A percentile compares a stretch with the other conserved stretches of the same genome.
These are phyloP conservation scores for Agelastica alni DNA, from an alignment of 2,888 invertebrate species.

Conservation along the genomic window DNA sequence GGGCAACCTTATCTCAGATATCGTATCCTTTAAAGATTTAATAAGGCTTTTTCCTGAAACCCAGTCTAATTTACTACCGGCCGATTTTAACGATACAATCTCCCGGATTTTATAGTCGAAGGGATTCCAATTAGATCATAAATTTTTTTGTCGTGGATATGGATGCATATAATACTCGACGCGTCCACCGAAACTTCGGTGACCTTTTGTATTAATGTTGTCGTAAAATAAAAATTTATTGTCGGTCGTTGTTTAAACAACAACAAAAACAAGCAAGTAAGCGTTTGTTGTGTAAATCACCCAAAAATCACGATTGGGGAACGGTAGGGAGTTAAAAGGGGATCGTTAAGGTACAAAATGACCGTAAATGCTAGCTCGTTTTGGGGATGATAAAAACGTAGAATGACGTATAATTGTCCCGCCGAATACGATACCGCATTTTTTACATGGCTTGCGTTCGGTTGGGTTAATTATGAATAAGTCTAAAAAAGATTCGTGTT, in stretches of 20 bases:
- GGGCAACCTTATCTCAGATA: conserved; percentile 39
- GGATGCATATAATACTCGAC: conserved; percentile 2
- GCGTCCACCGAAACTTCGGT: not conserved
- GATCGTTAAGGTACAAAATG: too few species aligned
- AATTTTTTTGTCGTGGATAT: conserved; percentile 18
- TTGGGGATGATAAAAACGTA: too few species aligned
- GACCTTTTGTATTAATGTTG: not conserved
- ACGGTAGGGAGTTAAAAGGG: too few species aligned
- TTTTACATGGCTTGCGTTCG: too few species aligned
- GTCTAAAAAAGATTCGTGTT: too few species aligned
- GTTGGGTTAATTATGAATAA: too few species aligned
- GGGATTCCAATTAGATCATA: conserved; percentile 30
- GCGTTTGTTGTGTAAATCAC: too few species aligned
- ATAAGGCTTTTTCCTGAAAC: conserved; percentile 38
- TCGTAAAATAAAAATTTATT: not conserved
- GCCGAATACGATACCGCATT: too few species aligned
- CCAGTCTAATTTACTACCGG: conserved; percentile 29
- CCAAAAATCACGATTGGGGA: too few species aligned
- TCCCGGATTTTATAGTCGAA: conserved; percentile 26
- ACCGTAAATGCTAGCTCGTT: too few species aligned
- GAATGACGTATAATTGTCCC: too few species aligned
- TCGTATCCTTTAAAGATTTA: conserved; percentile 40
- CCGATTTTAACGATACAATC: conserved; percentile 28
- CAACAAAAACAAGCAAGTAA: too few species aligned
- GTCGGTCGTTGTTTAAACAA: not conserved